These are phyloP conservation scores for Drosophila trichaetosa DNA, from an alignment of 2,888 invertebrate genomes.

Conservation along the genomic window DNA sequence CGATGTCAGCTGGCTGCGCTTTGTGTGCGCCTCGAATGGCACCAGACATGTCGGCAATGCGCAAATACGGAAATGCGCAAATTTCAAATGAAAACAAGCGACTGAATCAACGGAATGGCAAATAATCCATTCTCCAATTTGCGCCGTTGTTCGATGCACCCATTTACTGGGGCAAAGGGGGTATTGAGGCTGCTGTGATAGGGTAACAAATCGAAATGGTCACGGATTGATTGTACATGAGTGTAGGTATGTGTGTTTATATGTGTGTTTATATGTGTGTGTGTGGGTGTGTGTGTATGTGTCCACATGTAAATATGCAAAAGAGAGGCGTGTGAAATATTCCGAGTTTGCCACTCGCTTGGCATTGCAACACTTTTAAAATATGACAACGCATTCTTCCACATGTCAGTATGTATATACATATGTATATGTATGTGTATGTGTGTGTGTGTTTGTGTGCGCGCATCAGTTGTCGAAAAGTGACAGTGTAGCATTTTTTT, in stretches of 20 bases:
- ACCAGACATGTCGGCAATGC: slow-evolving; percentile 73
- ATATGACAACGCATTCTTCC: slow-evolving; percentile 55
- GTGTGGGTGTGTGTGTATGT: slow-evolving; percentile 2
- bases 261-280: slow-evolving; percentile 27
- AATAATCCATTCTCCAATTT: slow-evolving; percentile 31
- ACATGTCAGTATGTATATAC: background rate
- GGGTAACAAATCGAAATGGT: slow-evolving; percentile 65
- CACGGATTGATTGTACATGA: background rate
- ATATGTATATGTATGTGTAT: background rate
- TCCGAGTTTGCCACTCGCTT: slow-evolving; percentile 32
- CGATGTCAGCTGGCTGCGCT: slow-evolving; percentile 31
- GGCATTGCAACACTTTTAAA: slow-evolving; percentile 51
- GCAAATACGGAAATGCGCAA: slow-evolving; percentile 66
- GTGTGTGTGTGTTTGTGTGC: slow-evolving; percentile 2
- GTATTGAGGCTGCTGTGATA: slow-evolving; percentile 9
- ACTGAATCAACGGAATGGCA: slow-evolving; percentile 42
- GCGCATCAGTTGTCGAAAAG: slow-evolving; percentile 65
- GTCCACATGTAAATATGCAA: slow-evolving; percentile 72
- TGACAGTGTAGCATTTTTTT: slow-evolving; percentile 74
- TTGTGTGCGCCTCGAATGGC: slow-evolving; percentile 59
- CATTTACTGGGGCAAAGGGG: slow-evolving; percentile 39
- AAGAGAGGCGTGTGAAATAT: slow-evolving; percentile 44
- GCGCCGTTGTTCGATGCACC: slow-evolving; percentile 53
- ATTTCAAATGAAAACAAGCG: slow-evolving; percentile 71
- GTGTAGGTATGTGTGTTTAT: background rate